phyloP scores from a whole-genome alignment of 2,113 vertebrate species.

The Anolis sagrei region DNA sequence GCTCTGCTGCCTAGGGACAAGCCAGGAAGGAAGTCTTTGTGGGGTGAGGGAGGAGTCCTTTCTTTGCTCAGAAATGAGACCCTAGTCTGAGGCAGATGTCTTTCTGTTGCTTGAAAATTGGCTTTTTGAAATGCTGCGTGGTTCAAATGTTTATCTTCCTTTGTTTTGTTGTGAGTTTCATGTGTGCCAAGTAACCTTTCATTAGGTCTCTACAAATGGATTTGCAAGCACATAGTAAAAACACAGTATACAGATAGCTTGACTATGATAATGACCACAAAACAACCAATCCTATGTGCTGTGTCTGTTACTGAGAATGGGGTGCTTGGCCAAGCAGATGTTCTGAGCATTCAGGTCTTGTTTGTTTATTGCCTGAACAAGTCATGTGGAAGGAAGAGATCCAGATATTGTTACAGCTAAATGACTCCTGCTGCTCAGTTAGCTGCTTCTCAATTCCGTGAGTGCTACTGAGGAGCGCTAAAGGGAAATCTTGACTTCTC shows the following conservation, averaged over 20 bases:
- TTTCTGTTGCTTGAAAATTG: neutral
- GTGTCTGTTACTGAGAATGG: fast-evolving
- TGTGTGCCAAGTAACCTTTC: neutral
- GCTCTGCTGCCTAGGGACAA: neutral
- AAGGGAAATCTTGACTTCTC: neutral
- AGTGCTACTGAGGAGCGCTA: neutral
- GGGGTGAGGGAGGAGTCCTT: neutral
- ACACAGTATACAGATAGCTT: too few species aligned
- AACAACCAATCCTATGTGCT: fast-evolving
- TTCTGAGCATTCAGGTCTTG: constrained; percentile 21
- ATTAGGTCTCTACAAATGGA: neutral
- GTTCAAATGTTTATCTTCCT: neutral
- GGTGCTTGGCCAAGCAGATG: neutral
- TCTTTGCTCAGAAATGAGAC: neutral
- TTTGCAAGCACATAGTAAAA: too few species aligned
- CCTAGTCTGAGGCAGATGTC: neutral
- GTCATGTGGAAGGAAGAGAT: constrained; percentile 29
- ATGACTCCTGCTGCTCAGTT: neutral
- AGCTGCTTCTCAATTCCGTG: neutral
- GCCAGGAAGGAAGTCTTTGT: too few species aligned
- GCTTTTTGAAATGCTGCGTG: neutral
- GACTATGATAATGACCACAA: too few species aligned
- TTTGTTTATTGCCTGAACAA: constrained; percentile 1
- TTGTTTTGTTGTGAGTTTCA: neutral
- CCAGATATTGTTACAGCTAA: neutral